A percentile compares a stretch with the other conserved stretches of the same genome.
phyloP scores from a whole-genome alignment of 1,140 invertebrate genomes.

The Heliothis subflexa region DNA sequence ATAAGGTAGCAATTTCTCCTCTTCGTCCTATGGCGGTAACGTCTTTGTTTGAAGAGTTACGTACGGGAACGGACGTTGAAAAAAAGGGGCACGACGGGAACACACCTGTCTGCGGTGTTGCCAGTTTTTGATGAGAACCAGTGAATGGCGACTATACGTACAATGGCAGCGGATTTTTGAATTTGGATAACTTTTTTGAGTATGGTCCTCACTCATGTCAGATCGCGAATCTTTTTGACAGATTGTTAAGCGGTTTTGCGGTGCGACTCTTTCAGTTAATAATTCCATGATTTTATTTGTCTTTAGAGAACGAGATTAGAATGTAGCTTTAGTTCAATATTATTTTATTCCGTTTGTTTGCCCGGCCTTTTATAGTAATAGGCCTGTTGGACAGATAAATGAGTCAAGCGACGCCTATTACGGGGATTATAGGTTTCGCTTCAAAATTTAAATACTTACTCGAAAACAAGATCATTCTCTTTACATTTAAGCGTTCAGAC shows the following conservation, averaged over 20 bases:
- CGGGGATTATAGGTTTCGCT: slow-evolving; percentile 27
- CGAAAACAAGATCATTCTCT: background rate
- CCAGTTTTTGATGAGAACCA: slow-evolving; percentile 83
- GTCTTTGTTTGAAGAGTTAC: slow-evolving; percentile 56
- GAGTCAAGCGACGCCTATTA: slow-evolving; percentile 16
- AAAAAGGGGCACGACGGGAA: slow-evolving; percentile 84
- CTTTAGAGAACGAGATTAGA: background rate
- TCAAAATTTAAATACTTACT: slow-evolving; percentile 10
- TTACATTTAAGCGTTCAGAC: background rate
- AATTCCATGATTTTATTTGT: background rate
- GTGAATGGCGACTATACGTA: slow-evolving; percentile 73
- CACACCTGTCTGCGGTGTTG: slow-evolving; percentile 85
- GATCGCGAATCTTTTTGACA: slow-evolving; percentile 47
- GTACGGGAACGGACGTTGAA: slow-evolving; percentile 82
- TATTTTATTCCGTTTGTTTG: background rate
- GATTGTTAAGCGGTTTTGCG: slow-evolving; percentile 14
- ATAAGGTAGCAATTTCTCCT: slow-evolving; percentile 43
- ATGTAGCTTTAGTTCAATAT: slow-evolving; percentile 18
- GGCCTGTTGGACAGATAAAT: slow-evolving; percentile 1
- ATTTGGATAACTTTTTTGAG: slow-evolving; percentile 65
- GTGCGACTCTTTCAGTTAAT: background rate
- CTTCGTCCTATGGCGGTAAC: slow-evolving; percentile 46
- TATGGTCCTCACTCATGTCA: slow-evolving; percentile 32
- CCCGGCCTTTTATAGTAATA: slow-evolving; percentile 16
- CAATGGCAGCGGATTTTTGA: slow-evolving; percentile 77